Evolutionary conservation across 2,113 vertebrate genomes (phyloP).

Genomic region (Phaetusa simplex): DNA sequence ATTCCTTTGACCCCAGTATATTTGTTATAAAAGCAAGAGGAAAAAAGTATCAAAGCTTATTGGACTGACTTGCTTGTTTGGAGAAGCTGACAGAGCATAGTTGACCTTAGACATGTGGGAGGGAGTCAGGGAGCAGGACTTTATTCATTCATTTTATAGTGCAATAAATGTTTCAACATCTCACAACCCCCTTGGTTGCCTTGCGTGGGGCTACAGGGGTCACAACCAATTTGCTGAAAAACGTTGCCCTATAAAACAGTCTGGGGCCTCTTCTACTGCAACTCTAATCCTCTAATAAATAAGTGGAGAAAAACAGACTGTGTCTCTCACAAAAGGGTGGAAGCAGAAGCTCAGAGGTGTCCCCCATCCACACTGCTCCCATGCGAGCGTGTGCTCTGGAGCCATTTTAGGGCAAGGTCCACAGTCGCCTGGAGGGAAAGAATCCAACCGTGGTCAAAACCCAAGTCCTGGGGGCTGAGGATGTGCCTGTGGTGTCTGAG

Average conservation of each 20-base stretch:
- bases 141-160: slow-evolving; percentile 4
- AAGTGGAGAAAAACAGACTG: background rate
- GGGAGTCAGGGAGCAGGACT: background rate
- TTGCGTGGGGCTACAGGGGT: background rate
- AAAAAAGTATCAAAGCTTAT: background rate
- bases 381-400: background rate
- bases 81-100: slow-evolving; percentile 8
- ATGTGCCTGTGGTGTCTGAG: background rate
- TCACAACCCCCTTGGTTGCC: background rate
- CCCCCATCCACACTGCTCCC: background rate
- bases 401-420: background rate
- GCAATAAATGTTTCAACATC: slow-evolving; percentile 48
- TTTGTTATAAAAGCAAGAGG: slow-evolving; percentile 33
- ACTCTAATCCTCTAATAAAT: background rate
- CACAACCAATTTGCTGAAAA: slow-evolving; percentile 10
- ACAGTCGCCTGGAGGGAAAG: background rate
- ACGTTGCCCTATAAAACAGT: background rate
- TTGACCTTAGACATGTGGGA: background rate
- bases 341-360: background rate
- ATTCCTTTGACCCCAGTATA: background rate
- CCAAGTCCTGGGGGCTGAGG: background rate
- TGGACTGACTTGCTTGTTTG: slow-evolving; percentile 22
- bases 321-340: background rate
- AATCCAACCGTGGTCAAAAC: background rate
- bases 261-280: slow-evolving; percentile 12